Conservation (phyloP, 1,140 invertebrate genomes). For the Stenopsyche tienmushanensis region DNA sequence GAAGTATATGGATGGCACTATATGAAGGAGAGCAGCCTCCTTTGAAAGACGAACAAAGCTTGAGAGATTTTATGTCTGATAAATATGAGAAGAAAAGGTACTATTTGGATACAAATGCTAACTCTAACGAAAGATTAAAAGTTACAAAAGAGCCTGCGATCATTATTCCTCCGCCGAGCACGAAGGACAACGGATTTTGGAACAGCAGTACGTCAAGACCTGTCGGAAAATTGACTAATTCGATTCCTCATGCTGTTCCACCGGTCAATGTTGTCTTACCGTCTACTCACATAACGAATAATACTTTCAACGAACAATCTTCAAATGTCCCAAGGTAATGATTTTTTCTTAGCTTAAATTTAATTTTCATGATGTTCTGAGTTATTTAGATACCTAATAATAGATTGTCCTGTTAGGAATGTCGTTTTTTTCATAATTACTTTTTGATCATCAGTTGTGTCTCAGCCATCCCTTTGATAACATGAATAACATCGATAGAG, state of each 20-base stretch:
- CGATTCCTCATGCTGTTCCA: background rate
- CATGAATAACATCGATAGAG: too few relatives aligned
- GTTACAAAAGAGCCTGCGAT: slow-evolving; percentile 24
- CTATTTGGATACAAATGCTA: slow-evolving; percentile 46
- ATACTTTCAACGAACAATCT: background rate
- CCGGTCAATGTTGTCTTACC: background rate
- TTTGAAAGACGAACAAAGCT: slow-evolving; percentile 72
- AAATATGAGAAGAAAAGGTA: slow-evolving; percentile 91
- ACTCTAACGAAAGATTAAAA: slow-evolving; percentile 8
- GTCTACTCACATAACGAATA: background rate
- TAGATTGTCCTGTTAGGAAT: too few relatives aligned
- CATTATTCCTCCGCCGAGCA: slow-evolving; percentile 2
- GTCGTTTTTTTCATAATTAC: too few relatives aligned
- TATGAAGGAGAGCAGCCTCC: slow-evolving; percentile 73
- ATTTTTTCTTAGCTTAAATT: too few relatives aligned
- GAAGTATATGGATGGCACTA: slow-evolving; percentile 86
- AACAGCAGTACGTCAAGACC: background rate
- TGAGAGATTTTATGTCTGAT: slow-evolving; percentile 88
- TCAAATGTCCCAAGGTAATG: too few relatives aligned
- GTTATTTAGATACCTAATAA: too few relatives aligned
- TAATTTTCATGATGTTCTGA: too few relatives aligned
- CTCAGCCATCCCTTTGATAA: too few relatives aligned
- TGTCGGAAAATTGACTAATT: too few relatives aligned
- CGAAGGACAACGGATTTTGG: slow-evolving; percentile 34
- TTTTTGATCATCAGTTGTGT: too few relatives aligned